These are phyloP conservation scores for Anoura caudifer DNA, from an alignment of 2,113 vertebrate species.

Conservation along the genomic window DNA sequence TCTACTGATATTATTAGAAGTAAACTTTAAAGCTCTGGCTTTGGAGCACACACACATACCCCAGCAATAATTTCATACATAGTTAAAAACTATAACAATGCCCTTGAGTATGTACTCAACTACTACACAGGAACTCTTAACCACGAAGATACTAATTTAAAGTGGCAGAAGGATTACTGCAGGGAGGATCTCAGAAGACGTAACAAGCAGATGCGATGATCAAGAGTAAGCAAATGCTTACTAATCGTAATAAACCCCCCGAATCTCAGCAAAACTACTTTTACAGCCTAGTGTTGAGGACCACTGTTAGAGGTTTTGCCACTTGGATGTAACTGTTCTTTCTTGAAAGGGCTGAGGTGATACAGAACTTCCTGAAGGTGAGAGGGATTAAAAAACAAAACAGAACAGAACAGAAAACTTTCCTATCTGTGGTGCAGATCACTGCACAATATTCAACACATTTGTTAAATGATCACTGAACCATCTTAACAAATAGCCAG, in stretches of 20 bases:
- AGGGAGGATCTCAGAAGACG: not conserved
- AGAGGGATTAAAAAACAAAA: not conserved
- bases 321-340: not conserved
- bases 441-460: not conserved
- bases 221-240: not conserved
- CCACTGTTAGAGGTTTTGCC: not conserved
- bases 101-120: not conserved
- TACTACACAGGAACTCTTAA: not conserved
- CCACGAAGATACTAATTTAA: not conserved
- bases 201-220: not conserved
- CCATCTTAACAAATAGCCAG: not conserved
- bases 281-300: not conserved
- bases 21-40: conserved; percentile 26
- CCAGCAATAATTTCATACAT: not conserved
- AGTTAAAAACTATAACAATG: not conserved
- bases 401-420: not conserved
- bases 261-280: not conserved
- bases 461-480: not conserved
- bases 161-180: not conserved
- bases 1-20: conserved; percentile 16
- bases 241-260: not conserved
- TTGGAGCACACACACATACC: not conserved
- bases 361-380: not conserved
- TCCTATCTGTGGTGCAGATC: not conserved
- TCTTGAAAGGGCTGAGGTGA: not conserved